Conservation (phyloP, 2,113 vertebrate species). For the Sclerurus mexicanus region DNA sequence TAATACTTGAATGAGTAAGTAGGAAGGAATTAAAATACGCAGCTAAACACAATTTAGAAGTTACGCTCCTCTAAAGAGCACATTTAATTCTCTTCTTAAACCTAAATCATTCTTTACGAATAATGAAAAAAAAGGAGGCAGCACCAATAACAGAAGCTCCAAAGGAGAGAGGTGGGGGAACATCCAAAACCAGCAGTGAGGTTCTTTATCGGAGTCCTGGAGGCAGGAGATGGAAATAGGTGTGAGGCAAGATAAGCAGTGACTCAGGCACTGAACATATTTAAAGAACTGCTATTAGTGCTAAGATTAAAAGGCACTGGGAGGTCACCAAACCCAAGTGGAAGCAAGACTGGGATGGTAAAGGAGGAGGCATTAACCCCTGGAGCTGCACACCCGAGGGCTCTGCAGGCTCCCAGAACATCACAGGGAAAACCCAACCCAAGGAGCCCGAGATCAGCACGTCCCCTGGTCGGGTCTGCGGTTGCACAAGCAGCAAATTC, state of each 20-base stretch:
- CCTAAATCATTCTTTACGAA: not conserved
- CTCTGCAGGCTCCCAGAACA: not conserved
- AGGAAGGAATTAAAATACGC: not conserved
- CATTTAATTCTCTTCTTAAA: not conserved
- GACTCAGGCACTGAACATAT: not conserved
- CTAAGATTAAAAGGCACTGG: not conserved
- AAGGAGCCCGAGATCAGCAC: not conserved
- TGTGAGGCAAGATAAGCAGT: not conserved
- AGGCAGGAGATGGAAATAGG: not conserved
- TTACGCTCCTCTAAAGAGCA: not conserved
- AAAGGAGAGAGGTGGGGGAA: not conserved
- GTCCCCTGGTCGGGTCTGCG: fast-evolving
- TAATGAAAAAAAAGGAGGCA: not conserved
- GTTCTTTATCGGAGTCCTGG: not conserved
- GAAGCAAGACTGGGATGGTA: not conserved
- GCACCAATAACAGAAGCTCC: not conserved
- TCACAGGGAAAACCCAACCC: not conserved
- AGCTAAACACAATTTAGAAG: not conserved
- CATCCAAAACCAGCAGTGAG: not conserved
- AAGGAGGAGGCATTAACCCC: not conserved
- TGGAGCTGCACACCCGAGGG: not conserved
- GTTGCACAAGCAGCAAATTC: not conserved
- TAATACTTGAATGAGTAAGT: not conserved
- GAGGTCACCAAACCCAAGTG: not conserved
- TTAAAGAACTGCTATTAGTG: not conserved